A percentile compares a stretch with the other conserved stretches of the same genome.
These are phyloP conservation scores for Larimichthys polyactis DNA, from an alignment of 2,113 vertebrate species.

Conservation along the genomic window DNA sequence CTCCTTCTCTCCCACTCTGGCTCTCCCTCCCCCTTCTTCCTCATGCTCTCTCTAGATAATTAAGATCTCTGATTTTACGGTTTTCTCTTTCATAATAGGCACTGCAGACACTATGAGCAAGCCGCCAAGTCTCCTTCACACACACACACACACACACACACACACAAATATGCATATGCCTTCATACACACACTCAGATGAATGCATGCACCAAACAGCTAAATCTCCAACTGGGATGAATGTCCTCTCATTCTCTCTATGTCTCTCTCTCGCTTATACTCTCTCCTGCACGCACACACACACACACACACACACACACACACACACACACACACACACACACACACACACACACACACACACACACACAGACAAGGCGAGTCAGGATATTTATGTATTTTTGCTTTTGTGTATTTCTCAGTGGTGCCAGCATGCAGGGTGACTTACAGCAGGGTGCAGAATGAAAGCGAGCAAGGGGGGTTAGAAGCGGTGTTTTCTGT, in stretches of 20 bases:
- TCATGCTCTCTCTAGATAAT: slow-evolving; percentile 77
- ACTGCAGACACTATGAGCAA: slow-evolving; percentile 72
- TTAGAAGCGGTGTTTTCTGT: slow-evolving; percentile 56
- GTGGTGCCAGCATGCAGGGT: slow-evolving; percentile 63
- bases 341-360: slow-evolving; percentile 17
- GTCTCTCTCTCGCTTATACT: slow-evolving; percentile 35
- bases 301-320: slow-evolving; percentile 14
- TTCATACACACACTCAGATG: slow-evolving; percentile 61
- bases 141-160: slow-evolving; percentile 25
- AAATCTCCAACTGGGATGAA: slow-evolving; percentile 71
- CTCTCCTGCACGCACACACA: slow-evolving; percentile 12
- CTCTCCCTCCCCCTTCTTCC: slow-evolving; percentile 33
- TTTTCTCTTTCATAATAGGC: slow-evolving; percentile 80
- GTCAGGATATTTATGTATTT: slow-evolving; percentile 77
- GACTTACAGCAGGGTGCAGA: slow-evolving; percentile 77
- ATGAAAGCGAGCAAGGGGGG: slow-evolving; percentile 63
- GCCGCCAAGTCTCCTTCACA: slow-evolving; percentile 66
- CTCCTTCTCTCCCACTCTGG: not conserved
- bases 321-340: slow-evolving; percentile 9
- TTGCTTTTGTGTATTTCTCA: slow-evolving; percentile 70
- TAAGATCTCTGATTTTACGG: slow-evolving; percentile 82
- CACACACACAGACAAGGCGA: slow-evolving; percentile 8
- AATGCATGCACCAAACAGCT: slow-evolving; percentile 69
- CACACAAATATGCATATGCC: slow-evolving; percentile 48
- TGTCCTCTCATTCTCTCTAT: slow-evolving; percentile 46